Percentiles rank a stretch among this genome's conserved stretches.
These are phyloP conservation scores for Platycheirus albimanus DNA, from an alignment of 2,888 invertebrate species.

Conservation along the genomic window DNA sequence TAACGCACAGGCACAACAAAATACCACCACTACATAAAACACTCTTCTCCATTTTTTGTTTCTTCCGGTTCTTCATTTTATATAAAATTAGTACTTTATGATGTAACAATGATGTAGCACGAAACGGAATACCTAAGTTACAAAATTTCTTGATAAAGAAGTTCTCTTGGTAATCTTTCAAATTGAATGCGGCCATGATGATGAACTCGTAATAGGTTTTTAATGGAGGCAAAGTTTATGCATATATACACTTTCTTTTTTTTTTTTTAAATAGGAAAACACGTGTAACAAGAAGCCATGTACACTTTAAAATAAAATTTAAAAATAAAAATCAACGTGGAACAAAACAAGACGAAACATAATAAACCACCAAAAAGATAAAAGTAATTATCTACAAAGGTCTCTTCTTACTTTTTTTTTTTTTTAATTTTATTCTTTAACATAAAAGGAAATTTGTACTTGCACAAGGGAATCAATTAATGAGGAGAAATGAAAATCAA, in stretches of 20 bases:
- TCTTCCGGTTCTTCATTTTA: neutral
- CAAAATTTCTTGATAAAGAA: constrained; percentile 5
- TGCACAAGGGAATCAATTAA: constrained; percentile 5
- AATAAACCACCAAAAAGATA: neutral
- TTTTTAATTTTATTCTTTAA: neutral
- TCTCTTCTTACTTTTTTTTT: neutral
- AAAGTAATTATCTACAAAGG: neutral
- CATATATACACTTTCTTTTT: neutral
- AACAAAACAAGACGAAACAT: neutral
- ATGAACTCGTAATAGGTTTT: constrained; percentile 14
- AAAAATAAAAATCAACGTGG: neutral
- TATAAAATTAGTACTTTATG: neutral
- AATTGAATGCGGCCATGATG: constrained; percentile 1
- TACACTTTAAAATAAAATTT: neutral
- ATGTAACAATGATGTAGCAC: constrained; percentile 1
- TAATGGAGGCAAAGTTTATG: neutral
- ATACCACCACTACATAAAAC: neutral
- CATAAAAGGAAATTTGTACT: neutral
- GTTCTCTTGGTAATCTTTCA: constrained; percentile 3
- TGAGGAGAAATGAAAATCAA: neutral
- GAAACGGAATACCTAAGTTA: neutral
- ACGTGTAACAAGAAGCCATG: neutral
- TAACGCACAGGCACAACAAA: neutral
- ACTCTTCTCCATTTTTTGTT: neutral
- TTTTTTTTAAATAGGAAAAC: neutral